Evolutionary conservation across 2,888 invertebrate species (phyloP), one percentile per base, ranked within the genome.

Genomic region (Protophormia terraenovae): DNA sequence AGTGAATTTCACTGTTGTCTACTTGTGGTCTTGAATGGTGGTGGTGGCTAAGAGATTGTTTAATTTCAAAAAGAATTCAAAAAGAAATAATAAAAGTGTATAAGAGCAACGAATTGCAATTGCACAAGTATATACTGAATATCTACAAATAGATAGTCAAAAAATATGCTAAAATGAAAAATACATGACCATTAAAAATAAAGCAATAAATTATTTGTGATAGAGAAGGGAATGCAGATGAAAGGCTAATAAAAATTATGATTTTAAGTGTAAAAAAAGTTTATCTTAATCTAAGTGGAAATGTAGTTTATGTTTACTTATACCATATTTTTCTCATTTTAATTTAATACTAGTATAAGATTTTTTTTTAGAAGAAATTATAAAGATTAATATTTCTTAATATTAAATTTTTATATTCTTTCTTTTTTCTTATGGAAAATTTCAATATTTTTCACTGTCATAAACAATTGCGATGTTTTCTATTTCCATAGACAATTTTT

Each of bases 131-230:
- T 24, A 14, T 4, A 29, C 45, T n/a, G n/a, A n/a, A 16, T 32
- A 53, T 35, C 10, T 32, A 24, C 10, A 16, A 19, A 60, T 10
- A 16, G 24, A 22, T 4, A 16, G 6, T 19, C 6, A 8, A 55
- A 22, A 27, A 60, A 69, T 67, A 58, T 77, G 67, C 16, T 58
- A 41, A 77, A 67, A 77, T 58, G 24, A 12, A 29, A 76, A 53
- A 55, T 29, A n/a, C 19, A 55, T 29, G 55, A 16, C 50, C 22
- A 64, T 38, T 64, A 24, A 53, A 38, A 58, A 41, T 4, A 66
- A 45, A 45, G n/a, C 8, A 41, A 64, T 22, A 53, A 50, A 62
- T 3, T 12, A 62, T 10, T 19, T 50, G 16, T 4, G n/a, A 12
- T 38, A 14, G 5, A 29, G 29, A 58, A 19, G 24, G 7, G 1